Evolutionary conservation across 2,888 invertebrate genomes (phyloP), one percentile per base, ranked within the genome.

Genomic region (Malacosoma neustria): DNA sequence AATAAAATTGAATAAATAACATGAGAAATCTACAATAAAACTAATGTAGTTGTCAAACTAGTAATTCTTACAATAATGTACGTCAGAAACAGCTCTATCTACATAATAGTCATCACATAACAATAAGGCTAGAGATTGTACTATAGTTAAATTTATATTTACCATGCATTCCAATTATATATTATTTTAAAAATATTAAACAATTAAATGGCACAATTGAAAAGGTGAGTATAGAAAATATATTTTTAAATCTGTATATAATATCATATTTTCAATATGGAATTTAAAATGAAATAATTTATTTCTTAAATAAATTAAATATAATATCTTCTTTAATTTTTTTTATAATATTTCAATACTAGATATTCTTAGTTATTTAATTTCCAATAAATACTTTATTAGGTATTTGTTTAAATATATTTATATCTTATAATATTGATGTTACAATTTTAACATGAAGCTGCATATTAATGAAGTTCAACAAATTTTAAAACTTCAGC

Each of bases 61-160:
- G 34, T 38, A 38, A 47, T 48, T 51, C 53, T 48, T 49, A 49
- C 48, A 42, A 45, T 34, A 50, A 30, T n/a, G n/a, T n/a, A n/a
- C n/a, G n/a, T n/a, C n/a, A n/a, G n/a, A n/a, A n/a, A n/a, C n/a
- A n/a, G n/a, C n/a, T n/a, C 41, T 43, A 22, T 22, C 7, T 3
- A 22, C 22, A 22, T 35, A 50, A 43, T 36, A 43, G 59, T 65
- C 65, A 66, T 67, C 54, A 51, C 36, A 71, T 63, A 60, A 69
- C 65, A 44, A 45, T 73, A 81, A 81, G 79, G 81, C 81, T 77
- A 73, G 52, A 60, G 59, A 61, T 82, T 82, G 82, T 82, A 82
- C 79, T 77, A 72, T 73, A 73, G 73, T 74, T 49, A 54, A 61
- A 59, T 53, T 47, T 41, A 41, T 22, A 22, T 22, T 22, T 22